phyloP scores from a whole-genome alignment of 35 echinoderm and acorn worm genomes.

The Anneissia japonica region DNA sequence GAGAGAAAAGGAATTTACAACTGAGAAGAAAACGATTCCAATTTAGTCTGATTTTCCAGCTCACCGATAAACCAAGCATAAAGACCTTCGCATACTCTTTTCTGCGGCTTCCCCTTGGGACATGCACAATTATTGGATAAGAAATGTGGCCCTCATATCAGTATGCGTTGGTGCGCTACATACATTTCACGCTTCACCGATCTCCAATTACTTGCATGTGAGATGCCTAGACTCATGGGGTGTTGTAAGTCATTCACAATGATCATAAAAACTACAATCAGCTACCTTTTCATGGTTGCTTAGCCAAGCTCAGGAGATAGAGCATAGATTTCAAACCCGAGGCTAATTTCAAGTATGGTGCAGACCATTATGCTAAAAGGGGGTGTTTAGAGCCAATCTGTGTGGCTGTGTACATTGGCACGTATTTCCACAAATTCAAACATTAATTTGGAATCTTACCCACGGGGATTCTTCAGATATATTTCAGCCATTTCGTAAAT shows the following conservation, averaged over 20 bases:
- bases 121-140: neutral
- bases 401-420: neutral
- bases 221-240: neutral
- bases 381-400: neutral
- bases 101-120: neutral
- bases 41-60: neutral
- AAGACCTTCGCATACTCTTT: neutral
- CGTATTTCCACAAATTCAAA: neutral
- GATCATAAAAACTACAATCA: neutral
- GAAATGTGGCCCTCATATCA: neutral
- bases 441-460: neutral
- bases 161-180: neutral
- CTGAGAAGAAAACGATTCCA: neutral
- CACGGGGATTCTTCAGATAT: neutral
- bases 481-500: neutral
- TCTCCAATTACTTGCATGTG: neutral
- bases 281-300: neutral
- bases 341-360: neutral
- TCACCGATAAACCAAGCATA: neutral
- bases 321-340: neutral
- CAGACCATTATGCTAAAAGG: neutral
- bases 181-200: neutral
- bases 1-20: too few species aligned
- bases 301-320: neutral
- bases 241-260: neutral